Conservation (phyloP, 2,113 vertebrate species). For the Scomber scombrus region DNA sequence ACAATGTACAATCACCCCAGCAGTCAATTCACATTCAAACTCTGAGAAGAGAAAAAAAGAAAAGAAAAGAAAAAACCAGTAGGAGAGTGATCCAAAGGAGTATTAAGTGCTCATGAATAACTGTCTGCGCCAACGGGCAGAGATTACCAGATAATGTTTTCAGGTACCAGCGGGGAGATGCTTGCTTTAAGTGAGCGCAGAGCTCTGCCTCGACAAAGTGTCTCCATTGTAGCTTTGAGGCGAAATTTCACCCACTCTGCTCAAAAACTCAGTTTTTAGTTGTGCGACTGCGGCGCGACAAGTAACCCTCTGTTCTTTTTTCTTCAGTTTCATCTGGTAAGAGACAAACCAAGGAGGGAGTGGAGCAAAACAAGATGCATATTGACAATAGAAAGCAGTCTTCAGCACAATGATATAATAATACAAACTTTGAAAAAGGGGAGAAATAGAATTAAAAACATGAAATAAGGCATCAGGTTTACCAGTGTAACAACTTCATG, state of each 20-base stretch:
- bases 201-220: conserved; percentile 45
- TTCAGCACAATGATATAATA: background rate
- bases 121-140: conserved; percentile 48
- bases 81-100: conserved; percentile 44
- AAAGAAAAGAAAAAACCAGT: background rate
- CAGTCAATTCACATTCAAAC: conserved; percentile 10
- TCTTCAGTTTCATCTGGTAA: conserved; percentile 12
- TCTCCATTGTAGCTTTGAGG: conserved; percentile 37
- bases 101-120: conserved; percentile 63
- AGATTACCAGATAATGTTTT: conserved; percentile 72
- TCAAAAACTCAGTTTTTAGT: background rate
- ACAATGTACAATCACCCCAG: background rate
- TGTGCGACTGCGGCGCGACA: background rate
- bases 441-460: background rate
- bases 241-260: conserved; percentile 17
- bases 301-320: conserved; percentile 11
- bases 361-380: background rate
- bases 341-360: conserved; percentile 6
- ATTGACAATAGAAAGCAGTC: background rate
- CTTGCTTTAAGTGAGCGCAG: conserved; percentile 12
- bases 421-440: background rate
- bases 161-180: conserved; percentile 37
- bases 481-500: background rate
- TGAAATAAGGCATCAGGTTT: background rate
- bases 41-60: background rate